A percentile compares a stretch with the other conserved stretches of the same genome.
These are phyloP conservation scores for Chlorodrepanis virens DNA, from an alignment of 2,113 vertebrate species.

Conservation along the genomic window DNA sequence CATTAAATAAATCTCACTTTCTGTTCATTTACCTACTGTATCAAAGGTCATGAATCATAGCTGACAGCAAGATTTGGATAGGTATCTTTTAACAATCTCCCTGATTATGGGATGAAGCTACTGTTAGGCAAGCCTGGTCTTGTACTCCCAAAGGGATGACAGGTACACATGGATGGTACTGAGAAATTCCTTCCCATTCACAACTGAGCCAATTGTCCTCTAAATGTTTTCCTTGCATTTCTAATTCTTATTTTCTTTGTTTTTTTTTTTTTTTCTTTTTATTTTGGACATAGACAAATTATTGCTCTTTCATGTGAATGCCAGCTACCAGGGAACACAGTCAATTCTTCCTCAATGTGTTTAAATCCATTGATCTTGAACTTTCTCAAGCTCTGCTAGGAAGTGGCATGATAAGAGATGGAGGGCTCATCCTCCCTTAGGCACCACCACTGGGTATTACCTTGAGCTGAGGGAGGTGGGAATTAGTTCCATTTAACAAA, in stretches of 20 bases:
- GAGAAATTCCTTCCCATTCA: neutral
- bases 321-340: neutral
- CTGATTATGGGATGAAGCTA: neutral
- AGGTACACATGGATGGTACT: neutral
- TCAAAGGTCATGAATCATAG: neutral
- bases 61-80: neutral
- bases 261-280: neutral
- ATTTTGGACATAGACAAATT: neutral
- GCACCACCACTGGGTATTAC: neutral
- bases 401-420: neutral
- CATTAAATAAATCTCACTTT: conserved; percentile 33
- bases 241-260: neutral
- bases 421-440: neutral
- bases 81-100: neutral
- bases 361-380: neutral
- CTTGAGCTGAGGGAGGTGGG: neutral
- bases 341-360: neutral
- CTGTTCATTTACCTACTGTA: neutral
- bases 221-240: neutral
- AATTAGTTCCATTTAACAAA: neutral
- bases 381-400: neutral
- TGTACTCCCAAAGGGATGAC: neutral
- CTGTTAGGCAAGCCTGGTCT: neutral
- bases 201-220: neutral
- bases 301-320: neutral